Conservation (phyloP, 2,888 invertebrate genomes). For the Acanthoscelides obtectus region DNA sequence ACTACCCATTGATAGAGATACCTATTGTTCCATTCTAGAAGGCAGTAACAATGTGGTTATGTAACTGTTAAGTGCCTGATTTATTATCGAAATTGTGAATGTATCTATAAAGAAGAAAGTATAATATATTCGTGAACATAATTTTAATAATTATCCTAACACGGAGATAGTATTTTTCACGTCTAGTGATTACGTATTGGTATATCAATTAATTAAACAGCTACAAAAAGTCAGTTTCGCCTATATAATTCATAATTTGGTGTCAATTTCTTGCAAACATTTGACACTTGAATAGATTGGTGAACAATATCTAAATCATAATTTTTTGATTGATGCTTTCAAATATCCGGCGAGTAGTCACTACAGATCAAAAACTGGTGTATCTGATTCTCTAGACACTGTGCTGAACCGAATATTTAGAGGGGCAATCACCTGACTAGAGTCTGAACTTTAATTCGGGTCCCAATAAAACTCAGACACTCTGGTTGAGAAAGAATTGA, state of each 20-base stretch:
- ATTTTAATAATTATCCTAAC: background rate
- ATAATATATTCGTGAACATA: background rate
- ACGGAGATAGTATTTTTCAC: background rate
- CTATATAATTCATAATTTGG: background rate
- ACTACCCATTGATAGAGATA: background rate
- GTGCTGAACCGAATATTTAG: no score
- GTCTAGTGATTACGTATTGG: background rate
- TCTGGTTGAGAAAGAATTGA: no score
- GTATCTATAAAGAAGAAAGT: background rate
- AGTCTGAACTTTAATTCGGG: no score
- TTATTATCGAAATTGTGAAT: background rate
- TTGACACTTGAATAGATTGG: no score
- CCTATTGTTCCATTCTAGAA: background rate
- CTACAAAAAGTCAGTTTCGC: background rate
- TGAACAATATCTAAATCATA: no score
- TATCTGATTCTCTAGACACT: no score
- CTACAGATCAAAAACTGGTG: no score
- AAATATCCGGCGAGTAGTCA: no score
- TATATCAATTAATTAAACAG: background rate
- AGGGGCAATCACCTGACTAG: no score
- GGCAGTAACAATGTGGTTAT: background rate
- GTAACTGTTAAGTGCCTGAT: background rate
- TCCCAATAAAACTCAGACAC: no score
- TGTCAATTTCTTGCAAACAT: background rate
- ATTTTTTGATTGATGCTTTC: no score